Base-by-base conservation (phyloP, 2,888 invertebrate species). In the Lithophane leautieri region DNA sequence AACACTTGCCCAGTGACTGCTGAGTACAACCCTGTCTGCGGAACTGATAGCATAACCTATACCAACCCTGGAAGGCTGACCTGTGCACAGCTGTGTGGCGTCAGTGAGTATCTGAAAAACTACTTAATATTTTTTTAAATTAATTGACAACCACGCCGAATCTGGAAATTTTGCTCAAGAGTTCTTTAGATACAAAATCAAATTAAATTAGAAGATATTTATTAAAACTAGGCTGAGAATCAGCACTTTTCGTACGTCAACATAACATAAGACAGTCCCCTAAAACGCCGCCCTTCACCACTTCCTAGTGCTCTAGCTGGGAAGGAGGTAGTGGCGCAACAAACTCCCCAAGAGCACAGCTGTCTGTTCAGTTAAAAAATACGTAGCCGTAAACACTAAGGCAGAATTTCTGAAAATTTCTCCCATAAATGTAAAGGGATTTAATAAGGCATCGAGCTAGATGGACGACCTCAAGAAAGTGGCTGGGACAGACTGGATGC, bases 1-100 rank as follows among this genome's bases (percentile, higher is more conserved):
- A 68, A 22, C 28, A 14, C 8, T 0, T 91, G 90, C 34, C 85
- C 85, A 7, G 86, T 87, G 54, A 89, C 89, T 1, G 0, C 89
- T 1, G 91, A 95, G 80, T 95, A 94, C 87, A 95, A 95, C 87
- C 95, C 95, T 2, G 93, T 95, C 7, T 96, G 95, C 75, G 95
- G 94, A 14, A 87, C 89, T 42, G 90, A 95, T 79, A 88, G 89
- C 19, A 81, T 89, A 19, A 93, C 92, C 1, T 96, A 95, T 79
- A 73, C 65, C 50, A 96, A 95, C 81, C 90, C 89, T 42, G 92
- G 92, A 54, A 88, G 91, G 67, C 83, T 95, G n/a, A 78, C 50
- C 16, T 96, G 95, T 78, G 95, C 95, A 12, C 86, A 87, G 62
- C n/a, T 63, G 50, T 96, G 95, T 88, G 95, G 95, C 56, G 79